Base-by-base conservation (phyloP, 2,113 vertebrate genomes). In the Phyllostomus hastatus region DNA sequence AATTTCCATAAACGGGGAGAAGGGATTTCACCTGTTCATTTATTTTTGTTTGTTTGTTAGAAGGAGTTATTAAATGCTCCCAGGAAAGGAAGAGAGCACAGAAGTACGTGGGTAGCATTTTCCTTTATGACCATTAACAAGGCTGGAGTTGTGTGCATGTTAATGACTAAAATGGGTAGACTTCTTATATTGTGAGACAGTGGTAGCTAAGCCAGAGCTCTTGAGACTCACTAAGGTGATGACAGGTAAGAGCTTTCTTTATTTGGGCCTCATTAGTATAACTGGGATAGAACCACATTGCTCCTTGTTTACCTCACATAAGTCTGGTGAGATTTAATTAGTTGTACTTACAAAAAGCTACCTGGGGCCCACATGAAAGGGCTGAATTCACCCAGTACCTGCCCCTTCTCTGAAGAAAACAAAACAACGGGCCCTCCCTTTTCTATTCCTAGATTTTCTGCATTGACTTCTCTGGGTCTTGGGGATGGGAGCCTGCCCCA, bases 261-360 rank as follows among this genome's bases (percentile, higher is more conserved):
- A 38, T 64, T 59, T 90, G 73, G 82, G 31, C 38, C 89, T 96
- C 85, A 89, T 94, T 96, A 95, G 48, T 90, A 52, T 92, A 75
- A 70, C 61, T 94, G 61, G 33, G 20, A 43, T 22, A 90, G 91
- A 78, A 90, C 85, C 4, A 14, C 31, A 17, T 17, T 89, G 82
- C 54, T 94, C 57, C 48, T 82, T 90, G 57, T 78, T 96, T 84
- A 91, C 88, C 82, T 88, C 78, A 75, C 14, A 22, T 28, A 70
- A 93, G 54, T 96, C 93, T 92, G 64, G 61, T 86, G 95, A 96
- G 95, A 93, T 94, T 97, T 89, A 94, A 91, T 97, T 96, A 94
- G 72, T 38, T 46, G 31, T 83, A 48, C 67, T 92, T 95, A 93
- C 3, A 54, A 26, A 78, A 92, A 78, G 73, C 88, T 94, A 78